Conservation (phyloP, 23 tunicate species). For the Halocynthia roretzi region DNA sequence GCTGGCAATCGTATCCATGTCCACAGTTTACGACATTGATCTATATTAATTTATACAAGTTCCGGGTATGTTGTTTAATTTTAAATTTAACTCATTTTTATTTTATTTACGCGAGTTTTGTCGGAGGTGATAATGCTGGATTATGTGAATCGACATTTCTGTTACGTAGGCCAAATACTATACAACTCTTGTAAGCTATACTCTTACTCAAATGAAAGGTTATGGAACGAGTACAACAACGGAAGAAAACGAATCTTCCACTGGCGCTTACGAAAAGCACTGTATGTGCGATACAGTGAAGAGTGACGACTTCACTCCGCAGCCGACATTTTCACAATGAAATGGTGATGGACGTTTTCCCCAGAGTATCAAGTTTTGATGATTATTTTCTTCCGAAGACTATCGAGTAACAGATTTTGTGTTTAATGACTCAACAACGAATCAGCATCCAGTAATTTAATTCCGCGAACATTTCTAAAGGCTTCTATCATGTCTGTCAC, state of each 20-base stretch:
- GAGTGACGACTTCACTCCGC: background rate
- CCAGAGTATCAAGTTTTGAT: too few relatives aligned
- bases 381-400: too few relatives aligned
- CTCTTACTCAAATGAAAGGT: slow-evolving; percentile 22
- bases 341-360: too few relatives aligned
- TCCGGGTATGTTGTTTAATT: too few relatives aligned
- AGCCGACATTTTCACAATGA: too few relatives aligned
- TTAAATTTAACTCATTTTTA: background rate
- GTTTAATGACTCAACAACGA: too few relatives aligned
- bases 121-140: background rate
- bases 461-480: too few relatives aligned
- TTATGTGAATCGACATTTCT: background rate
- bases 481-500: too few relatives aligned
- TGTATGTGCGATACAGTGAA: slow-evolving; percentile 50
- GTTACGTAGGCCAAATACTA: background rate
- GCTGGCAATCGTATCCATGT: background rate
- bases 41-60: too few relatives aligned
- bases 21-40: background rate
- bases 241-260: slow-evolving; percentile 62
- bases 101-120: background rate
- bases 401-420: too few relatives aligned
- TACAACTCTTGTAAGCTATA: background rate
- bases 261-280: slow-evolving; percentile 51
- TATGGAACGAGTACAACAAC: slow-evolving; percentile 54
- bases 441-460: too few relatives aligned